phyloP scores from a whole-genome alignment of 2,888 invertebrate genomes.

The Syrista parreyssii region DNA sequence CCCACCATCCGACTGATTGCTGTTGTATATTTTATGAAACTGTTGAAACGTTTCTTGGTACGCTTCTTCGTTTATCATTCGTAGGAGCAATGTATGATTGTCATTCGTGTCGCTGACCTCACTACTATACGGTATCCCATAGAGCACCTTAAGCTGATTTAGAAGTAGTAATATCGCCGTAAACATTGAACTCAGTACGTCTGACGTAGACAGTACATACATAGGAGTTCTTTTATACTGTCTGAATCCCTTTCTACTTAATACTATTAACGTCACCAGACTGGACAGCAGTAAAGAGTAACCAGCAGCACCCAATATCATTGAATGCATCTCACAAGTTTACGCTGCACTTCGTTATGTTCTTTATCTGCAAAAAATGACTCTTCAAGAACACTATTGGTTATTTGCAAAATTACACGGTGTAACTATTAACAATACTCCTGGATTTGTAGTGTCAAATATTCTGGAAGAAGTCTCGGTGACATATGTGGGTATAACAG shows the following conservation, averaged over 20 bases:
- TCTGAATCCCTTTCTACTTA: slow-evolving; percentile 40
- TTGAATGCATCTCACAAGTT: slow-evolving; percentile 39
- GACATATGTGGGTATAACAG: no score
- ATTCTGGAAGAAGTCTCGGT: no score
- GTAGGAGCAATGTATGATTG: slow-evolving; percentile 16
- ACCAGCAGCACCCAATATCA: slow-evolving; percentile 38
- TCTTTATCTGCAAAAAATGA: no score
- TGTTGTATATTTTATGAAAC: slow-evolving; percentile 13
- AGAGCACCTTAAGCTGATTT: slow-evolving; percentile 25
- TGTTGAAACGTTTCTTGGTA: slow-evolving; percentile 10
- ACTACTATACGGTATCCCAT: slow-evolving; percentile 7
- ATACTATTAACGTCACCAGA: slow-evolving; percentile 39
- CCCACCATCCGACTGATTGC: neutral
- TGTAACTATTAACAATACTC: no score
- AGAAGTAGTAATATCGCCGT: slow-evolving; percentile 36
- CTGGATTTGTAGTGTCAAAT: no score
- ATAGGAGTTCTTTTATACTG: slow-evolving; percentile 37
- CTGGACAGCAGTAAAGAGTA: slow-evolving; percentile 45
- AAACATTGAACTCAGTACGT: slow-evolving; percentile 42
- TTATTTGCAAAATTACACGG: no score
- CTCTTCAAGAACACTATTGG: no score
- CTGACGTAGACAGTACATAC: slow-evolving; percentile 47
- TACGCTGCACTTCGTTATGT: no score
- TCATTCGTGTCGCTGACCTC: neutral
- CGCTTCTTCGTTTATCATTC: slow-evolving; percentile 14